Base-by-base conservation (phyloP, 2,888 invertebrate genomes). In the Eumacrocentrus americanus region DNA sequence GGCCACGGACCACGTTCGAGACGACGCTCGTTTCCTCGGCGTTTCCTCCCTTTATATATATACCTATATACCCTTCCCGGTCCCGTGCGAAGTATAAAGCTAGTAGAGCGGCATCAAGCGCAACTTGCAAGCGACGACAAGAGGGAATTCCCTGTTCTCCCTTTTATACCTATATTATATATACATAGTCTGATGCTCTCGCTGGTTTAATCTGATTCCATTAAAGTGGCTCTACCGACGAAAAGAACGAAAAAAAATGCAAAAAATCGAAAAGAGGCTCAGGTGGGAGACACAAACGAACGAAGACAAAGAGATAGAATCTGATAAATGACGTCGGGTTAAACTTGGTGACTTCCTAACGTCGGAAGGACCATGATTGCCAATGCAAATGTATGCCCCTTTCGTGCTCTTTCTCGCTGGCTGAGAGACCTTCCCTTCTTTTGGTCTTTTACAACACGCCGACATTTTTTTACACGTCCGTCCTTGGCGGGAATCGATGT, bases 151-250 rank as follows among this genome's bases (percentile, higher is more conserved):
- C 51, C 63, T 59, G 52, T 56, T 46, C 53, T 20, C 34, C 9
- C n/a, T n/a, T n/a, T n/a, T n/a, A n/a, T n/a, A n/a, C n/a, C n/a
- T n/a, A n/a, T n/a, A n/a, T n/a, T n/a, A n/a, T n/a, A n/a, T n/a
- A n/a, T n/a, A n/a, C n/a, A n/a, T 29, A 29, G 29, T 29, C 29
- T 29, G 5, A 9, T 62, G 35, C 22, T 11, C 23, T 58, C 44
- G 47, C 55, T 50, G 51, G 58, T 61, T 67, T 65, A 66, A 68
- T 68, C 67, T 62, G 66, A 70, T 70, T 69, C 63, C 62, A 70
- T 70, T 69, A 65, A 62, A 69, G 61, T 63, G 67, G 62, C 57
- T 38, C 38, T 40, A 25, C 52, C 23, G 38, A 40, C n/a, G 37
- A 18, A 16, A 14, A 23, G 25, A 11, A 12, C 23, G n/a, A 22